These are phyloP conservation scores for Cyprinodon diabolis DNA, from an alignment of 2,797 vertebrate species.

Conservation along the genomic window DNA sequence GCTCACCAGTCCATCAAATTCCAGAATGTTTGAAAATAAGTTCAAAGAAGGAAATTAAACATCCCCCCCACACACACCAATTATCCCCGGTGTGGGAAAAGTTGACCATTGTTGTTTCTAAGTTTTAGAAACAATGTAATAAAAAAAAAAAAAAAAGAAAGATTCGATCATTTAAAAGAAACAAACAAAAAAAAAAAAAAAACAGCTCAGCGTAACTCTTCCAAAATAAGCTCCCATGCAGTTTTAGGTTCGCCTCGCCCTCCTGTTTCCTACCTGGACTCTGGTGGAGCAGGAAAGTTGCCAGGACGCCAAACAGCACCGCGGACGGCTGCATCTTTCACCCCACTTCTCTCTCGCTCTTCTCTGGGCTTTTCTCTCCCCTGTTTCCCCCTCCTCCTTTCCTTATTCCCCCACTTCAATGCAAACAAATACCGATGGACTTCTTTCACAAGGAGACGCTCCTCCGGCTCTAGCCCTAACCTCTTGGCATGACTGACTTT, in stretches of 20 bases:
- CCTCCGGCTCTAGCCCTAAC: constrained; percentile 56
- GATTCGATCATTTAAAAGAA: neutral
- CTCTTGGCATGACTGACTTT: constrained; percentile 71
- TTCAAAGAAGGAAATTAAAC: neutral
- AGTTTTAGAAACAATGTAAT: constrained; percentile 1
- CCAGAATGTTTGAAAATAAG: constrained; percentile 25
- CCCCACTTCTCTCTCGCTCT: constrained; percentile 58
- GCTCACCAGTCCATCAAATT: neutral
- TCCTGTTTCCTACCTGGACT: constrained; percentile 73
- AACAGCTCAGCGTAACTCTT: neutral
- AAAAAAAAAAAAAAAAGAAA: constrained; percentile 12
- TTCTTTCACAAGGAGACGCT: constrained; percentile 53
- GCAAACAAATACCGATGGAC: constrained; percentile 50
- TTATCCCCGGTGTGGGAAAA: constrained; percentile 16
- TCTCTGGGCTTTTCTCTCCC: constrained; percentile 55
- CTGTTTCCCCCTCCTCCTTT: neutral
- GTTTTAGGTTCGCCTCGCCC: constrained; percentile 4
- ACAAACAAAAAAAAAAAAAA: too few species aligned
- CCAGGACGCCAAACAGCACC: constrained; percentile 73
- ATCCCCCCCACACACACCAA: constrained; percentile 15
- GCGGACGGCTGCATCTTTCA: constrained; percentile 75
- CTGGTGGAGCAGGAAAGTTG: constrained; percentile 73
- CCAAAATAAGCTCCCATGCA: constrained; percentile 28
- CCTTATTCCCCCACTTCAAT: constrained; percentile 38
- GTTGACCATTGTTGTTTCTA: constrained; percentile 15